Percentiles rank a stretch among this genome's conserved stretches.
These are phyloP conservation scores for Burhinus bistriatus DNA, from an alignment of 2,113 vertebrate species.

Conservation along the genomic window DNA sequence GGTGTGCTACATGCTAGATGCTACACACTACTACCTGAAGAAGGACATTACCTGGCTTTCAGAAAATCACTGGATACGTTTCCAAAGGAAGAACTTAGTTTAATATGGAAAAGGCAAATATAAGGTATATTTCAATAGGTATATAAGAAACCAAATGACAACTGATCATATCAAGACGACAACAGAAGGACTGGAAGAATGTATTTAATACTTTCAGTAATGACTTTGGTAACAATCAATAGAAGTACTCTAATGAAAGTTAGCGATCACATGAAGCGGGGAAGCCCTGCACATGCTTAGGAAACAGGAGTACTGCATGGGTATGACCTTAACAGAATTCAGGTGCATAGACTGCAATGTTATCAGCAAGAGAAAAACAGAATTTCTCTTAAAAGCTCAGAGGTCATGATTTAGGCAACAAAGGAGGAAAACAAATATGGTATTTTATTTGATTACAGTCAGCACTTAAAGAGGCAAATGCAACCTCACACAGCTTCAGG, in stretches of 20 bases:
- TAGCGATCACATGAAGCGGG: rapidly evolving
- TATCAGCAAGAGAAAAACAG: neutral
- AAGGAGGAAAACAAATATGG: neutral
- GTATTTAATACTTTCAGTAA: neutral
- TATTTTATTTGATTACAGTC: neutral
- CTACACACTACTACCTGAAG: neutral
- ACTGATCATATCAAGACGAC: neutral
- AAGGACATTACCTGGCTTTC: neutral
- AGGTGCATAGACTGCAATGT: neutral
- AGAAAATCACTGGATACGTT: neutral
- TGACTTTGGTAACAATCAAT: neutral
- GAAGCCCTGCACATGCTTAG: neutral
- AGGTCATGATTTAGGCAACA: neutral
- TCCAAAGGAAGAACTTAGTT: neutral
- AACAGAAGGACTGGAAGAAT: neutral
- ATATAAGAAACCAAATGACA: neutral
- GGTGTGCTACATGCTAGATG: neutral
- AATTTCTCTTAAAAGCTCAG: neutral
- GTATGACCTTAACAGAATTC: neutral
- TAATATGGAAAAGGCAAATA: neutral
- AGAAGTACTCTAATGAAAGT: neutral
- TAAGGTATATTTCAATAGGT: neutral
- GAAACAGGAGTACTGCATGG: neutral
- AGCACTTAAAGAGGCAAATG: neutral
- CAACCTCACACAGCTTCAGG: neutral